Evolutionary conservation across 2,113 vertebrate species (phyloP).

Genomic region (Pseudopipra pipra): DNA sequence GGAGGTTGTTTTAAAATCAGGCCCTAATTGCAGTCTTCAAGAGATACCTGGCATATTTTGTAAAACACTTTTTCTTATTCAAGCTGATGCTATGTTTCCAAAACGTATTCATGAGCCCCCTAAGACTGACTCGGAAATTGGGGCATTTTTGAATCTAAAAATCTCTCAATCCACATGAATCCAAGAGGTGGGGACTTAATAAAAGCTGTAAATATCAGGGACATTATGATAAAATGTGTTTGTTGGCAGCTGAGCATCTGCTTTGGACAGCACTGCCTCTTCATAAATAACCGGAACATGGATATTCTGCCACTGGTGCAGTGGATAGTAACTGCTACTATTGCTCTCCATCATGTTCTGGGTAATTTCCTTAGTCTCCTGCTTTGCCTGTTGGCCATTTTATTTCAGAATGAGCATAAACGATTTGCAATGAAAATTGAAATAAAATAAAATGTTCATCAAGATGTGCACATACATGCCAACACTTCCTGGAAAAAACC

Average conservation of each 20-base stretch:
- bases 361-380: constrained; percentile 27
- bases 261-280: not conserved
- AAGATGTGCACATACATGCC: not conserved
- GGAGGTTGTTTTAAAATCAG: not conserved
- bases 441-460: not conserved
- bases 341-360: constrained; percentile 2
- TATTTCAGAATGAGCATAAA: not conserved
- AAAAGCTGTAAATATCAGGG: not conserved
- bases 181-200: not conserved
- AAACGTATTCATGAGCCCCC: not conserved
- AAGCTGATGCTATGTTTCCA: not conserved
- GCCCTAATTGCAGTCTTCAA: not conserved
- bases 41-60: not conserved
- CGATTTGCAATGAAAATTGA: not conserved
- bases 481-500: not conserved
- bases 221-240: not conserved
- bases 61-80: not conserved
- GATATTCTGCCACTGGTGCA: not conserved
- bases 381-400: not conserved
- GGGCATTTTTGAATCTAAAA: not conserved
- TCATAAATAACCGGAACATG: not conserved
- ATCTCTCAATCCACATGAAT: not conserved
- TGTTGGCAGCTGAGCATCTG: not conserved
- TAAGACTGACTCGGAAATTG: not conserved
- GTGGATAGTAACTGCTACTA: not conserved